Evolutionary conservation across 2,797 vertebrate genomes (phyloP).

Genomic region (Acipenser ruthenus): DNA sequence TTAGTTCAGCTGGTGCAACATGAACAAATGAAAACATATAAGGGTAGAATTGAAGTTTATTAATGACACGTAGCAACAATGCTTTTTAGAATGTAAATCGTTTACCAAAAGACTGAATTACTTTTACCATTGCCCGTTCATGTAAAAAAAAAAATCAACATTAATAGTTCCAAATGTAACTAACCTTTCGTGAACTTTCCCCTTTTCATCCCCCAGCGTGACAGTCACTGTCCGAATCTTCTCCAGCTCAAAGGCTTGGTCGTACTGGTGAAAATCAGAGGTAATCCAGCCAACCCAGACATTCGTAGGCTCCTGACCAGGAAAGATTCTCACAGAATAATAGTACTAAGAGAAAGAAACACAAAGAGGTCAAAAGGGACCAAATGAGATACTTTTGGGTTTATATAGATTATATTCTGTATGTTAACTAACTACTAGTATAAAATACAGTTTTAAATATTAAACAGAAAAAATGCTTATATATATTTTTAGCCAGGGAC

Average conservation of each 20-base stretch:
- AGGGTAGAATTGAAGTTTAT: too few relatives aligned
- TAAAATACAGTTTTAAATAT: neutral
- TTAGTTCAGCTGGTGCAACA: too few relatives aligned
- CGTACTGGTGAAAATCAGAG: conserved; percentile 89
- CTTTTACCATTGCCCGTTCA: too few relatives aligned
- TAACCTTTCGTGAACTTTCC: conserved; percentile 93
- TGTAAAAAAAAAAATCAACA: conserved; percentile 8
- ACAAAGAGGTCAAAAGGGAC: neutral
- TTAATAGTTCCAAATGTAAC: conserved; percentile 28
- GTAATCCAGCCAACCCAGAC: conserved; percentile 97
- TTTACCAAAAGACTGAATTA: neutral
- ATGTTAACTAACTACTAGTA: too few relatives aligned
- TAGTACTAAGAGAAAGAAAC: conserved; percentile 65
- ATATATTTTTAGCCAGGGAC: too few relatives aligned
- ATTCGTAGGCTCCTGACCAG: conserved; percentile 85
- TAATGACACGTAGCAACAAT: too few relatives aligned
- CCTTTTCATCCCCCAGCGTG: conserved; percentile 92
- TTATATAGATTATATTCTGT: too few relatives aligned
- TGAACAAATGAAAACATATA: too few relatives aligned
- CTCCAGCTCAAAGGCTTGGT: conserved; percentile 78
- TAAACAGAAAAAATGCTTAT: neutral
- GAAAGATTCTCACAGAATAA: conserved; percentile 89
- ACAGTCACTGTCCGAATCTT: conserved; percentile 86
- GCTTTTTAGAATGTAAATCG: too few relatives aligned
- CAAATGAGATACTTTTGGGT: too few relatives aligned